phyloP scores from a whole-genome alignment of 1,140 invertebrate genomes.

The Diuraphis noxia region DNA sequence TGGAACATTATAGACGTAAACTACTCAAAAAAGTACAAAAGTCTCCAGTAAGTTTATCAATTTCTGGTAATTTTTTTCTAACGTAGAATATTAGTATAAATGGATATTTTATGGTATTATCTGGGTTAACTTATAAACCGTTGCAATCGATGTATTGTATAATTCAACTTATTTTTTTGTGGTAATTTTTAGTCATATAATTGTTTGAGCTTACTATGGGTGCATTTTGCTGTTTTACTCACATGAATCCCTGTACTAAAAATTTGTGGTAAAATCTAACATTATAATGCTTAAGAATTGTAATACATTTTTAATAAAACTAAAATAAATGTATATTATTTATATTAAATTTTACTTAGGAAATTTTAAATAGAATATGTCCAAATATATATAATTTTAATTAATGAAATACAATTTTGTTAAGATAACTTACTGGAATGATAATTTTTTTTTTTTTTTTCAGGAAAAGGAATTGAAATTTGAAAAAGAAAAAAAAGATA shows the following conservation, averaged over 20 bases:
- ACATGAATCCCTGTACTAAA: background rate
- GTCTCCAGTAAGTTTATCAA: constrained; percentile 13
- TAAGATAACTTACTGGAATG: background rate
- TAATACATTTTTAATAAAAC: background rate
- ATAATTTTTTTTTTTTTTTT: background rate
- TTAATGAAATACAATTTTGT: background rate
- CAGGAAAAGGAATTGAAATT: constrained; percentile 44
- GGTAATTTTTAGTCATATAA: background rate
- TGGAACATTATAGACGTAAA: constrained; percentile 89
- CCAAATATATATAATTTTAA: background rate
- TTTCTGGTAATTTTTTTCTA: background rate
- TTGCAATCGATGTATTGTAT: background rate
- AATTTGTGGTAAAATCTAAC: background rate
- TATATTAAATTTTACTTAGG: background rate
- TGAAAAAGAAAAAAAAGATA: constrained; percentile 45
- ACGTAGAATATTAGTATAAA: background rate
- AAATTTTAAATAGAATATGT: background rate
- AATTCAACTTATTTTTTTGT: background rate
- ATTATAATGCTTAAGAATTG: background rate
- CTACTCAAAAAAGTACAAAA: constrained; percentile 76
- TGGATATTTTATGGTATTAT: background rate
- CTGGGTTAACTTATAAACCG: background rate
- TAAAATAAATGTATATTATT: background rate
- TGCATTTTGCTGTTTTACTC: background rate
- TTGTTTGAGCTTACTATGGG: background rate